Percentiles rank a stretch among this genome's conserved stretches.
These are phyloP conservation scores for Sericinus montela DNA, from an alignment of 2,888 invertebrate species.

Conservation along the genomic window DNA sequence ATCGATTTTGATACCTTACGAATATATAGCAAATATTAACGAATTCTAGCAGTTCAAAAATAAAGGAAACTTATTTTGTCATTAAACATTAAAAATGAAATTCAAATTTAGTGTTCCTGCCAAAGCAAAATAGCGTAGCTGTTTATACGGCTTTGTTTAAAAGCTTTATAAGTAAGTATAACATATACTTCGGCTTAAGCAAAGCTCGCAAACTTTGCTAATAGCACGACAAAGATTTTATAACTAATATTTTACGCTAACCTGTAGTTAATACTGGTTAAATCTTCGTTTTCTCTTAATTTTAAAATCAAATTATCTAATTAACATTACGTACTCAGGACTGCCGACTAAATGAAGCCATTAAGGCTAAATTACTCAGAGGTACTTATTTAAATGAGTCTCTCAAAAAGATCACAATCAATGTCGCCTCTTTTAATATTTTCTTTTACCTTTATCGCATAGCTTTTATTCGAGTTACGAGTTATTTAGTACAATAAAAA, in stretches of 20 bases:
- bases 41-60: too few relatives aligned
- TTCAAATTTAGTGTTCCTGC: too few relatives aligned
- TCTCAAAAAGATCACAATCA: constrained; percentile 24
- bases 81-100: too few relatives aligned
- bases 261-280: constrained; percentile 21
- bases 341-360: constrained; percentile 47
- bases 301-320: constrained; percentile 54
- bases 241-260: constrained; percentile 13
- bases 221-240: constrained; percentile 12
- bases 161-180: constrained; percentile 11
- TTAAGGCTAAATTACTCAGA: constrained; percentile 44
- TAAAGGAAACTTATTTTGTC: too few relatives aligned
- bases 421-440: constrained; percentile 16
- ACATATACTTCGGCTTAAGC: constrained; percentile 18
- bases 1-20: too few relatives aligned
- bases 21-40: too few relatives aligned
- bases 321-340: constrained; percentile 49
- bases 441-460: constrained; percentile 7
- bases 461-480: constrained; percentile 5
- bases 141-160: constrained; percentile 16
- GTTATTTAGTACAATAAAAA: constrained; percentile 7
- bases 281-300: constrained; percentile 38
- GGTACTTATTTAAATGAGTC: constrained; percentile 43
- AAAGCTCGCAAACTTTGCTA: constrained; percentile 16
- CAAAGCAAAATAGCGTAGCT: constrained; percentile 13